Evolutionary conservation across 2,888 invertebrate species (phyloP).

Genomic region (Malthinus seriepunctatus): DNA sequence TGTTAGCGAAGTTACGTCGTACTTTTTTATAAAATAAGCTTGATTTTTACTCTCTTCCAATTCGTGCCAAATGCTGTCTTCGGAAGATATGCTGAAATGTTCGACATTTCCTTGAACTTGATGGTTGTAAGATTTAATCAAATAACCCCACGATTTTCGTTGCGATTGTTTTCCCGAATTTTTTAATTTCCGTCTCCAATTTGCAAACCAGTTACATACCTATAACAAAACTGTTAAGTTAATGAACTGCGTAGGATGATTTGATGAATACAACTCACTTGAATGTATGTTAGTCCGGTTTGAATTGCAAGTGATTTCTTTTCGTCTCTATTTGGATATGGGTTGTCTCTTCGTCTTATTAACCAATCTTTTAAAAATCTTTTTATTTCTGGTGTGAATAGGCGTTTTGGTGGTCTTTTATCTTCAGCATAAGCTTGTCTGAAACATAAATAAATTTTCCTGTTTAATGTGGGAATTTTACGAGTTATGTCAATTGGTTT

Average conservation of each 20-base stretch:
- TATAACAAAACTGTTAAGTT: constrained; percentile 47
- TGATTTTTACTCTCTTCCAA: constrained; percentile 44
- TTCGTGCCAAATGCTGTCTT: constrained; percentile 80
- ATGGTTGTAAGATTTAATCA: constrained; percentile 72
- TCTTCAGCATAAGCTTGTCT: constrained; percentile 64
- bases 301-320: constrained; percentile 73
- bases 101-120: constrained; percentile 79
- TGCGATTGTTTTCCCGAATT: constrained; percentile 72
- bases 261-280: constrained; percentile 57
- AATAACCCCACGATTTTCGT: constrained; percentile 73
- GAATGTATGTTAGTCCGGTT: constrained; percentile 77
- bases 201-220: constrained; percentile 84
- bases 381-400: constrained; percentile 81
- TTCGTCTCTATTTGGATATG: constrained; percentile 77
- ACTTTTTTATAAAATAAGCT: constrained; percentile 8
- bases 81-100: constrained; percentile 77
- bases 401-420: constrained; percentile 68
- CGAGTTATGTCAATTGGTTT: too few species aligned
- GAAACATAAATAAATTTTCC: constrained; percentile 26
- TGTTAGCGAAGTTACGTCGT: constrained; percentile 14
- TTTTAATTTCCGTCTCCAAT: constrained; percentile 78
- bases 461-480: too few species aligned
- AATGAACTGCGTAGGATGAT: constrained; percentile 2
- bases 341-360: constrained; percentile 74
- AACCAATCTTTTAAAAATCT: constrained; percentile 78